Conservation (phyloP, 2,888 invertebrate species). For the Drosophila bunnanda region DNA sequence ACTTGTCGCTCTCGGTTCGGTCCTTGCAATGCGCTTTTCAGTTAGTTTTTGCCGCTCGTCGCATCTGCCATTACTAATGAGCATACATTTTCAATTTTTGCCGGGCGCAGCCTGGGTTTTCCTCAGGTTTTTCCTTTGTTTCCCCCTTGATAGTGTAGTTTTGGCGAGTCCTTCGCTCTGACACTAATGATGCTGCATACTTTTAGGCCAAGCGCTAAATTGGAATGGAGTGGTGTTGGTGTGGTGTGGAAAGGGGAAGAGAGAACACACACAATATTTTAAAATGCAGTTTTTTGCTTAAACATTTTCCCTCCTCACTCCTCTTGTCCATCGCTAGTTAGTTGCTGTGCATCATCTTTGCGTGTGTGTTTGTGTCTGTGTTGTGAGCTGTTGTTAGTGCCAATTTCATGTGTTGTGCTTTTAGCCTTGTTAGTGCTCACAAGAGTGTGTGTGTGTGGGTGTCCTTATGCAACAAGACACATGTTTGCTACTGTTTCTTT, state of each 20-base stretch:
- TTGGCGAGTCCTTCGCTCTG: slow-evolving; percentile 38
- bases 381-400: slow-evolving; percentile 34
- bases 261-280: slow-evolving; percentile 62
- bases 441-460: slow-evolving; percentile 21
- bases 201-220: slow-evolving; percentile 79
- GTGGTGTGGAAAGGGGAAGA: slow-evolving; percentile 44
- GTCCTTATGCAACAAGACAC: slow-evolving; percentile 51
- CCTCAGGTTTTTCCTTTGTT: slow-evolving; percentile 25
- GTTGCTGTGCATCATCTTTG: slow-evolving; percentile 21
- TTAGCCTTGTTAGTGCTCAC: slow-evolving; percentile 33
- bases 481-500: slow-evolving; percentile 10
- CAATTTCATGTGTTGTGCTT: slow-evolving; percentile 32
- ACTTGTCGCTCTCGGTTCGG: slow-evolving; percentile 54
- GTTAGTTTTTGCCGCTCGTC: slow-evolving; percentile 35
- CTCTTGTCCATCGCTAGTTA: slow-evolving; percentile 12
- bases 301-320: slow-evolving; percentile 25
- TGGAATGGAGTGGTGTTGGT: slow-evolving; percentile 44
- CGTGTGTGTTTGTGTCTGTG: slow-evolving; percentile 19
- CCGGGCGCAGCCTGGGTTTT: slow-evolving; percentile 19
- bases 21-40: slow-evolving; percentile 77
- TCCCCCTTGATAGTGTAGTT: slow-evolving; percentile 17
- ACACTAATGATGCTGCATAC: slow-evolving; percentile 75
- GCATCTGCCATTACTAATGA: slow-evolving; percentile 42
- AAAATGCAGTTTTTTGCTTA: slow-evolving; percentile 54
- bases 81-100: slow-evolving; percentile 53